phyloP scores from a whole-genome alignment of 2,797 vertebrate species.

The Miichthys miiuy region DNA sequence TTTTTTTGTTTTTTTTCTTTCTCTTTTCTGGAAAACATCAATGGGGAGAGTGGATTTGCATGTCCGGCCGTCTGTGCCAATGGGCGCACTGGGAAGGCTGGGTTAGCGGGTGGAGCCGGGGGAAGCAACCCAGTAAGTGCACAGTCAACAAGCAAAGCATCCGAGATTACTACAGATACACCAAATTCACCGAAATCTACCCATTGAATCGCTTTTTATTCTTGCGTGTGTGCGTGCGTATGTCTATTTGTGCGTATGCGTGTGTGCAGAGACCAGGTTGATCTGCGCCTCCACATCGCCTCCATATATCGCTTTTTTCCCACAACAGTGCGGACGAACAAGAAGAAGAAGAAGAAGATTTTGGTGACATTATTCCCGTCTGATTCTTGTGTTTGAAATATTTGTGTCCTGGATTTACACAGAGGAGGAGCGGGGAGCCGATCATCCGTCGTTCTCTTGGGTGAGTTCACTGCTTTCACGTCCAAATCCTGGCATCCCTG shows the following conservation, averaged over 20 bases:
- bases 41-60: constrained; percentile 85
- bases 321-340: constrained; percentile 46
- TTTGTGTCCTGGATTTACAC: constrained; percentile 81
- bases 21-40: constrained; percentile 78
- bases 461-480: constrained; percentile 77
- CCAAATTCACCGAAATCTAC: constrained; percentile 38
- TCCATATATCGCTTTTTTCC: constrained; percentile 25
- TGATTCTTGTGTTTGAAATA: not conserved
- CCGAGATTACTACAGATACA: constrained; percentile 69
- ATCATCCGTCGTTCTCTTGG: constrained; percentile 80
- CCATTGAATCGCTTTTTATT: constrained; percentile 5
- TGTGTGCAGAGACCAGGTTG: constrained; percentile 38
- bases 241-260: constrained; percentile 8
- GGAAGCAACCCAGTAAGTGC: constrained; percentile 79
- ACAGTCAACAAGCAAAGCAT: constrained; percentile 84
- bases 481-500: constrained; percentile 38
- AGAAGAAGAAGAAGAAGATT: constrained; percentile 40
- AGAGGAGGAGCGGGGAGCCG: constrained; percentile 76
- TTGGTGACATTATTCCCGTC: constrained; percentile 58
- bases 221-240: not conserved
- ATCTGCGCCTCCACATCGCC: constrained; percentile 55
- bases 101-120: constrained; percentile 84
- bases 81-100: constrained; percentile 79
- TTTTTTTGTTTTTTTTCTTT: not conserved
- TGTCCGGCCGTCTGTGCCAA: constrained; percentile 81